Evolutionary conservation across 2,888 invertebrate genomes (phyloP), one percentile per base, ranked within the genome.

Genomic region (Drosophila meridiana): DNA sequence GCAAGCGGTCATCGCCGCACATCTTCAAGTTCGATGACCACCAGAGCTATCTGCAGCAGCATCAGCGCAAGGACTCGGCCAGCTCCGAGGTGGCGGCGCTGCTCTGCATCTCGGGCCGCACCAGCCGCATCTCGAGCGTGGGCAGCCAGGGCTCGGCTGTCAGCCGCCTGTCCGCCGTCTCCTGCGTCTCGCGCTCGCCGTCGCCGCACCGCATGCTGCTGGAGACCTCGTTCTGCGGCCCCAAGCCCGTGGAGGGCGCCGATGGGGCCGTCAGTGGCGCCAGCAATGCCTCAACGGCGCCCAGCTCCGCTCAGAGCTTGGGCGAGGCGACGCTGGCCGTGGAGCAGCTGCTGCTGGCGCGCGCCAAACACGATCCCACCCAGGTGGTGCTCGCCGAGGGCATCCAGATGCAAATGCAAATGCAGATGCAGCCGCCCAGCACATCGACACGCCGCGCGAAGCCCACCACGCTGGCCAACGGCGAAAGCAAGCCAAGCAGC

Each of bases 171-270:
- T 95, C 95, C 2, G 94, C 94, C 28, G 92, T 94, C 52, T 95
- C 95, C 2, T 94, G 94, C 2, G 83, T 93, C 0, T 96, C 96
- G 6, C 95, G 97, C 73, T 96, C 96, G 38, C 97, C 98, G 3
- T 97, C 97, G 14, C 98, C 98, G n/a, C 97, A 98, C 94, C 96
- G 96, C 92, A 97, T 97, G 95, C 94, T 97, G 64, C 94, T 98
- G 69, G 98, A 98, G 93, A 98, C 98, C 0, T 97, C 97, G 0
- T 98, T 98, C 92, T 98, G 97, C 93, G 98, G 98, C 1, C 96
- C 96, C 58, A 97, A 97, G 90, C 96, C 97, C 0, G 93, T 95
- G 71, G 91, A 95, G 93, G 83, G 93, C 91, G 93, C 93, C 2
- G 94, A 94, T 57, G 94, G 93, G 4, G 73, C 42, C 0, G 48